phyloP scores from a whole-genome alignment of 1,140 invertebrate genomes.

The Dolichoris vasculosae region DNA sequence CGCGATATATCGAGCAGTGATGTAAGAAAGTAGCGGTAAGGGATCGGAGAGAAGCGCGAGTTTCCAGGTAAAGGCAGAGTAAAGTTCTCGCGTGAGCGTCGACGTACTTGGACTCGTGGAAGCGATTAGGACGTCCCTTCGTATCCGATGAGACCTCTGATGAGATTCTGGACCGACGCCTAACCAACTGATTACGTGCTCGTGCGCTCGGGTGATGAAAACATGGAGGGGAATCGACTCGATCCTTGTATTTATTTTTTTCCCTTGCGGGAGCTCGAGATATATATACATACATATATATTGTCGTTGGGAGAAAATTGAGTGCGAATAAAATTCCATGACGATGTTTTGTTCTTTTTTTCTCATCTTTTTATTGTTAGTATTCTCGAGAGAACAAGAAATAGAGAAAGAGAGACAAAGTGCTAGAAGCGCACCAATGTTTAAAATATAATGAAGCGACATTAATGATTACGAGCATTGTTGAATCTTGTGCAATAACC shows the following conservation, averaged over 20 bases:
- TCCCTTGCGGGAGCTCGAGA: too few relatives aligned
- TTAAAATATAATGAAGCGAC: conserved; percentile 46
- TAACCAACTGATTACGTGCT: conserved; percentile 43
- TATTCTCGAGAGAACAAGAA: neutral
- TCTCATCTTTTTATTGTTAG: neutral
- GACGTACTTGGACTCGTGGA: neutral
- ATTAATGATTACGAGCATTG: conserved; percentile 34
- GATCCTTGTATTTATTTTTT: neutral
- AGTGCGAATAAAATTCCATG: neutral
- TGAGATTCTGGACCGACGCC: conserved; percentile 31
- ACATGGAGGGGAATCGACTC: neutral
- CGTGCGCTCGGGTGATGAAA: neutral
- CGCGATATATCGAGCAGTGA: neutral
- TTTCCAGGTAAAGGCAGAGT: neutral
- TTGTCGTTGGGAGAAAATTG: conserved; percentile 7
- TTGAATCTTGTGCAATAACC: conserved; percentile 43
- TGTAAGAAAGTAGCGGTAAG: neutral
- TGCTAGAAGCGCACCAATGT: neutral
- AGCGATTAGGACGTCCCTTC: too few relatives aligned
- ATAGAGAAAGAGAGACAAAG: neutral
- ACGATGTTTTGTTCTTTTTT: neutral
- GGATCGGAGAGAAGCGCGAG: neutral
- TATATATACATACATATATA: too few relatives aligned
- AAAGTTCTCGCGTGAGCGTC: neutral
- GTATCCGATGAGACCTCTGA: neutral